phyloP scores from a whole-genome alignment of 2,797 vertebrate genomes.

The Erethizon dorsatum region DNA sequence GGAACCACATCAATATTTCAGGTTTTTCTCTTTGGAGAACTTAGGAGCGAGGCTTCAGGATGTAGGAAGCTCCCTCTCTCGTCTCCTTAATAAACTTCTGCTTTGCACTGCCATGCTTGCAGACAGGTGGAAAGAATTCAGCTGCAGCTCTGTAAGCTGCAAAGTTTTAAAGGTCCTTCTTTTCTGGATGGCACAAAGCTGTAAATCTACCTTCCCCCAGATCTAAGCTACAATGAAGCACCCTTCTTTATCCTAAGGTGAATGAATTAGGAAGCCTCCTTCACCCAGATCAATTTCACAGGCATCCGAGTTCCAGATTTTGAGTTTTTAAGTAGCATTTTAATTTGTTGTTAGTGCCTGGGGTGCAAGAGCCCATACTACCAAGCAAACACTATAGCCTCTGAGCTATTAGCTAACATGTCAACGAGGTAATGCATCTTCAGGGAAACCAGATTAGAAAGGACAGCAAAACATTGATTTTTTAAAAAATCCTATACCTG shows the following conservation, averaged over 20 bases:
- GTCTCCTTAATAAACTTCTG: constrained; percentile 65
- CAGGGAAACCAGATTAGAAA: constrained; percentile 81
- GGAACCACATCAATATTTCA: constrained; percentile 87
- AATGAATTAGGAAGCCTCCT: constrained; percentile 39
- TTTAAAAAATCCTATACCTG: constrained; percentile 85
- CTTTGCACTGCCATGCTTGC: not conserved
- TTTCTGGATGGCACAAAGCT: not conserved
- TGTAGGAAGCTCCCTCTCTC: constrained; percentile 70
- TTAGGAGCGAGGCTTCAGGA: constrained; percentile 46
- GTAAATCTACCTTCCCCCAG: not conserved
- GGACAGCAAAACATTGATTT: constrained; percentile 82
- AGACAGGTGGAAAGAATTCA: constrained; percentile 50
- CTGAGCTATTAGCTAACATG: constrained; percentile 79
- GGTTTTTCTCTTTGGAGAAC: constrained; percentile 83
- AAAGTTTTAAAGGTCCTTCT: constrained; percentile 87
- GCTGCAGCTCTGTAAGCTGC: constrained; percentile 68
- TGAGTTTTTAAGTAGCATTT: constrained; percentile 77
- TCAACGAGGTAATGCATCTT: constrained; percentile 86
- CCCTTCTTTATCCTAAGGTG: constrained; percentile 17
- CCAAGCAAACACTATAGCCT: constrained; percentile 82
- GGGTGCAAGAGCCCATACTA: constrained; percentile 78
- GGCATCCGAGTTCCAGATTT: constrained; percentile 68
- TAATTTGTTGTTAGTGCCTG: constrained; percentile 79
- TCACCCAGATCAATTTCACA: constrained; percentile 46
- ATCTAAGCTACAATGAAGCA: constrained; percentile 41